A percentile compares a stretch with the other conserved stretches of the same genome.
phyloP scores from a whole-genome alignment of 2,113 vertebrate genomes.

The Antennarius striatus region DNA sequence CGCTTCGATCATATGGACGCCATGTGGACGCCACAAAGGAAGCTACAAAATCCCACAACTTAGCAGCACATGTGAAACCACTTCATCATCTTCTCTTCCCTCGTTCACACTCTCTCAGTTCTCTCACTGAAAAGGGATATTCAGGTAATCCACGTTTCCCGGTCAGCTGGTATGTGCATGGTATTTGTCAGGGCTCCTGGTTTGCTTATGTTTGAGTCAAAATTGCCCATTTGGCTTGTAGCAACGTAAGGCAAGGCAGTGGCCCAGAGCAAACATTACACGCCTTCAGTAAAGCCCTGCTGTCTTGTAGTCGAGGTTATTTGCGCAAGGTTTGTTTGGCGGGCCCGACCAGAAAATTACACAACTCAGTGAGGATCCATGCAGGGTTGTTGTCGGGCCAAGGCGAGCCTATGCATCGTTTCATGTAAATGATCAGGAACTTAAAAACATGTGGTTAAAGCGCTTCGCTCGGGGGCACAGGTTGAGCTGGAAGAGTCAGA shows the following conservation, averaged over 20 bases:
- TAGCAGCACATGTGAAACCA: conserved; percentile 37
- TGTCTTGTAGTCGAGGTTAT: conserved; percentile 25
- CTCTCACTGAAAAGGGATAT: neutral
- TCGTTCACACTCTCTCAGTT: conserved; percentile 22
- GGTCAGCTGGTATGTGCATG: neutral
- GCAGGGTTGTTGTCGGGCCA: neutral
- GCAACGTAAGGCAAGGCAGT: neutral
- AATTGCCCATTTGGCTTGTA: conserved; percentile 11
- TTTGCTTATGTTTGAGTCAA: conserved; percentile 3
- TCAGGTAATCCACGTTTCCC: neutral
- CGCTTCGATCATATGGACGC: conserved; percentile 20
- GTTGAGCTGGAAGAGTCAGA: conserved; percentile 20
- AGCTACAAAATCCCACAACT: conserved; percentile 41
- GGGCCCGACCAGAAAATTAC: neutral
- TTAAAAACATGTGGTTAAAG: conserved; percentile 2
- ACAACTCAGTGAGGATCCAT: conserved; percentile 1
- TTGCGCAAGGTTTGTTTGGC: conserved; percentile 35
- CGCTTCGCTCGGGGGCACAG: neutral
- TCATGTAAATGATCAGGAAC: conserved; percentile 1
- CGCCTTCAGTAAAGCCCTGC: neutral
- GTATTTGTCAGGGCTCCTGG: neutral
- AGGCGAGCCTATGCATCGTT: neutral
- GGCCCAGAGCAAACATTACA: conserved; percentile 36
- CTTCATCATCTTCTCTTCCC: conserved; percentile 27
- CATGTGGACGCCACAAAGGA: conserved; percentile 43